Evolutionary conservation across 1,140 invertebrate species (phyloP).

Genomic region (Subanguina moxae): DNA sequence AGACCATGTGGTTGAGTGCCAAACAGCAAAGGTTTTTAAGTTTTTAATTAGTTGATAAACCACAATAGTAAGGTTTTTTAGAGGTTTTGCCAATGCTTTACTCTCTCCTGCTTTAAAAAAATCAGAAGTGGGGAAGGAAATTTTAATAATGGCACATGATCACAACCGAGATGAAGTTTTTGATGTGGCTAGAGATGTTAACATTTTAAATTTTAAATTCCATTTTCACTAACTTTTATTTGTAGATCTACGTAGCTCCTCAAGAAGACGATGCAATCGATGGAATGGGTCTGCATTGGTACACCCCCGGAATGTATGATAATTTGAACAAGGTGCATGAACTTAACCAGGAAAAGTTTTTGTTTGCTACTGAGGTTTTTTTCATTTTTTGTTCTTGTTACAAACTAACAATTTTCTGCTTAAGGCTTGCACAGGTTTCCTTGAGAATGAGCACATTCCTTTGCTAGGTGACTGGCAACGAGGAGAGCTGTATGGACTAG

Average conservation of each 20-base stretch:
- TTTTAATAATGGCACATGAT: constrained; percentile 28
- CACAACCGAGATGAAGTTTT: constrained; percentile 12
- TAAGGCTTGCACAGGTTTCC: constrained; percentile 14
- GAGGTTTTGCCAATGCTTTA: constrained; percentile 30
- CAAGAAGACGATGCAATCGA: neutral
- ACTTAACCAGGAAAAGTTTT: constrained; percentile 33
- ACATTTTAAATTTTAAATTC: neutral
- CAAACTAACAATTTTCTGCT: neutral
- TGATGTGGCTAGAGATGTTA: constrained; percentile 18
- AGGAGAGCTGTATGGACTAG: constrained; percentile 22
- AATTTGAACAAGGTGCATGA: constrained; percentile 10
- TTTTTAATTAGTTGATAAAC: neutral
- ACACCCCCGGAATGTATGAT: constrained; percentile 21
- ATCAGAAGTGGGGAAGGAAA: constrained; percentile 12
- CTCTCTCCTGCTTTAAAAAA: constrained; percentile 35
- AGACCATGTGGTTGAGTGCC: constrained; percentile 73
- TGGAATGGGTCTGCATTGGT: constrained; percentile 16
- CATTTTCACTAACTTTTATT: neutral
- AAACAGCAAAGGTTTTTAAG: constrained; percentile 48
- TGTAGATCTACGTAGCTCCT: neutral
- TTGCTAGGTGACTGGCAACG: constrained; percentile 32
- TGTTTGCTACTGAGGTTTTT: constrained; percentile 30
- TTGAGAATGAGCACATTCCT: constrained; percentile 21
- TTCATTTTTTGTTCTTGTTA: no score
- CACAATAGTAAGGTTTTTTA: constrained; percentile 9